Evolutionary conservation across 1,140 invertebrate species (phyloP), one percentile per base, ranked within the genome.

Genomic region (Meloidogyne floridensis): DNA sequence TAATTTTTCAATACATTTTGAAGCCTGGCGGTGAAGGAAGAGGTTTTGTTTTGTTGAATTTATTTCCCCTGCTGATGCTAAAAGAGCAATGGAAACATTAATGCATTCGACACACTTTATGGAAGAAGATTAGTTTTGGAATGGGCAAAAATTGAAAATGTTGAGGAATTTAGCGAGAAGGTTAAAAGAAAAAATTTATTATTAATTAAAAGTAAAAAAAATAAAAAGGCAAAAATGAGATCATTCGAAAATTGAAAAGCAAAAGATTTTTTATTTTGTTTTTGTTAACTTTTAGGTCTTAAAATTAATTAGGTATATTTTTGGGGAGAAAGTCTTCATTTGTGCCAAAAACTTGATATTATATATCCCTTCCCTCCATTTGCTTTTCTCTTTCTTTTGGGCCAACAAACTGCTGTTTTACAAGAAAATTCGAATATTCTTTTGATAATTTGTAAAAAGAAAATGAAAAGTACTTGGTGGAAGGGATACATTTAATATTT

Each of bases 11-110:
- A 32, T 51, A 11, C 11, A 2, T 75, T 79, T 85, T 83, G 8
- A 15, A 85, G 84, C 72, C 76, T 59, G 86, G 87, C 20, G 74
- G 69, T 3, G 72, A 70, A 80, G 92, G 93, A 80, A 92, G 96
- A 88, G 98, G 97, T 99, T 99, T 91, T 95, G 93, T 69, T 99
- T 99, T 91, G 94, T 98, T 13, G 97, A 99, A 88, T 99, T 93
- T 91, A 91, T 94, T 71, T 94, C 94, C 0, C 94, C 94, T 88
- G 93, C 93, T 83, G 95, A 98, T 91, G 96, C 97, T 0, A 97
- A 97, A 94, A 93, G 93, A 90, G 96, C 97, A 0, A 97, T 98
- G 91, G 94, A 96, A 84, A 93, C 96, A 0, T 88, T 99, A 0
- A 94, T 94, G 86, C 95, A 96, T 90, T 98, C 96, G 87, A 98